These are phyloP conservation scores for Platorchestia sp. DNA, from an alignment of 1,140 invertebrate species.

Conservation along the genomic window DNA sequence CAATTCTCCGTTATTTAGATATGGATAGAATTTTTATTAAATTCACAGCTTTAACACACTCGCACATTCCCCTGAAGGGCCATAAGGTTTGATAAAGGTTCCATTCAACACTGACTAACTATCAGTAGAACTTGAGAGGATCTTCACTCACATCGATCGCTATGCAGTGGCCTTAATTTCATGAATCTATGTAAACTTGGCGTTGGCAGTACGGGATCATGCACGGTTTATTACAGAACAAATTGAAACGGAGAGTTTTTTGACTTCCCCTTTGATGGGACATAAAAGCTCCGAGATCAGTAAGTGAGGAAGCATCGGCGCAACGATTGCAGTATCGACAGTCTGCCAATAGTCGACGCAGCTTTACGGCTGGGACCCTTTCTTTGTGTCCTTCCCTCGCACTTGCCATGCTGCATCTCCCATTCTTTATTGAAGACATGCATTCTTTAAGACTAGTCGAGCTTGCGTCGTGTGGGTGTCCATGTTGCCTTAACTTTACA, in stretches of 20 bases:
- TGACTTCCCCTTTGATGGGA: not conserved
- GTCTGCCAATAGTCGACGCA: not conserved
- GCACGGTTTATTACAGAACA: not conserved
- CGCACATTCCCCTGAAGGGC: not conserved
- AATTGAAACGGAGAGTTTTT: conserved; percentile 11
- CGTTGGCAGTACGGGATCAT: not conserved
- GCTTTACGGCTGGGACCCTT: conserved; percentile 21
- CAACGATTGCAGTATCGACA: conserved; percentile 18
- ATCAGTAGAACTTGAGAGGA: not conserved
- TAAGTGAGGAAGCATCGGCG: not conserved
- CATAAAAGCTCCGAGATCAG: not conserved
- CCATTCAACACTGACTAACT: not conserved
- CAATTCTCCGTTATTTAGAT: too few relatives aligned
- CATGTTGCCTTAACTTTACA: not conserved
- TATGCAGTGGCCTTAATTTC: not conserved
- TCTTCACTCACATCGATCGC: not conserved
- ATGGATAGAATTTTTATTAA: not conserved
- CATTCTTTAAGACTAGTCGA: not conserved
- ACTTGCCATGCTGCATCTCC: not conserved
- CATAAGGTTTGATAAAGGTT: not conserved
- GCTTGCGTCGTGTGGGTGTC: not conserved
- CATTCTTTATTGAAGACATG: not conserved
- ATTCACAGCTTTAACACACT: not conserved
- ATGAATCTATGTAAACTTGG: not conserved
- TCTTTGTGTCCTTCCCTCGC: not conserved